phyloP scores from a whole-genome alignment of 2,113 vertebrate genomes.

The Panthera leo region DNA sequence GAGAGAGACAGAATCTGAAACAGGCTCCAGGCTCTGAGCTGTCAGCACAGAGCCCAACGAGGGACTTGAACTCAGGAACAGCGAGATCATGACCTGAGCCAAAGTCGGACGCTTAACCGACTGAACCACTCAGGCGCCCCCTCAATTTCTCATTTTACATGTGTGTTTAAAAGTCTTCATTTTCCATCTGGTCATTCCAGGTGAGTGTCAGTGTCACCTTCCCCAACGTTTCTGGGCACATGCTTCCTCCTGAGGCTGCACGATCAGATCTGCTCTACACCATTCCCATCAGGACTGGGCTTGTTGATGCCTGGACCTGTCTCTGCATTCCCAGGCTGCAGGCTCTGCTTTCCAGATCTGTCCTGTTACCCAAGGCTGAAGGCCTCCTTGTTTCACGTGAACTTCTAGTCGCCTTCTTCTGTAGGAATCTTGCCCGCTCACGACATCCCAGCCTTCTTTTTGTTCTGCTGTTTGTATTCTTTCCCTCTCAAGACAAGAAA shows the following conservation, averaged over 20 bases:
- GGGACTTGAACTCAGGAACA: no score
- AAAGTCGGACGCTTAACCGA: no score
- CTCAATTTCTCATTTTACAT: neutral
- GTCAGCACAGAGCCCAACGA: no score
- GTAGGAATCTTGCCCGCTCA: neutral
- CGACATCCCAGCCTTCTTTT: neutral
- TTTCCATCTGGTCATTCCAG: neutral
- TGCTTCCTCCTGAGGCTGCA: neutral
- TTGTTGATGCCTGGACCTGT: neutral
- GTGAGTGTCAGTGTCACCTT: neutral
- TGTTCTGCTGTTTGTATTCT: neutral
- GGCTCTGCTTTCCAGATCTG: neutral
- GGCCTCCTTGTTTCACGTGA: neutral
- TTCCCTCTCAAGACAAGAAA: neutral
- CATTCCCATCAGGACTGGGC: rapidly evolving
- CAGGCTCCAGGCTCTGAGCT: no score
- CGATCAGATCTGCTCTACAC: neutral
- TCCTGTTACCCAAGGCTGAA: neutral
- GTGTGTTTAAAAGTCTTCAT: neutral
- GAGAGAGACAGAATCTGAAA: no score
- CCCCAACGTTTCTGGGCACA: neutral
- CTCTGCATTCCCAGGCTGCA: rapidly evolving
- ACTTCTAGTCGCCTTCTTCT: neutral
- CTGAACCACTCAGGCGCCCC: no score
- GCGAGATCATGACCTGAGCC: no score